Base-by-base conservation (phyloP, 2,888 invertebrate species). In the Chrysomela aeneicollis region DNA sequence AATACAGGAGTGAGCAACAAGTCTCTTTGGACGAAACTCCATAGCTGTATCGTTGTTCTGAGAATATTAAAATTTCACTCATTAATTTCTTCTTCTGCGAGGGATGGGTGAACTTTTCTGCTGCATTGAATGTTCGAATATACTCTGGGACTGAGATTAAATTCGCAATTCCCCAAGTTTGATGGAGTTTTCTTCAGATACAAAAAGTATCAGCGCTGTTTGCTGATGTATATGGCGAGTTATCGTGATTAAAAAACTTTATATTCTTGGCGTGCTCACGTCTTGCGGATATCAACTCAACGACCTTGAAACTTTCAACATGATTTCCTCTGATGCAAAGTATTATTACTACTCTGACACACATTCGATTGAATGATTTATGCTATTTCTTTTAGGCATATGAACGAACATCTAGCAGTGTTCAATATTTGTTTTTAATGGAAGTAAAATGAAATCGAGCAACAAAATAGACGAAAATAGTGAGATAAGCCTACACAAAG, bases 161-260 rank as follows among this genome's bases (percentile, higher is more conserved):
- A 63, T 63, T 59, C 19, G 47, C 53, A 63, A 59, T 47, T 53
- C 59, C 47, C 51, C 49, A 63, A 59, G 46, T 63, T 63, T 63
- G 50, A 59, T 59, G 49, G 54, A 63, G 59, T 63, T 63, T 63
- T 19, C 49, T 53, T 21, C 35, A 26, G 54, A 50, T 50, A 35
- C 55, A 37, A 46, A 57, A 57, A 57, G 57, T 57, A 57, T 57
- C 46, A 57, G 26, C 57, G 19, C 46, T 46, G 57, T 55, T 37
- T 42, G 49, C 35, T 22, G 54, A 18, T 47, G 49, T 37, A 54
- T 55, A 55, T 62, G 50, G 35, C 22, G 55, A 62, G 55, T 49
- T 61, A 61, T 51, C 50, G 49, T 62, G 55, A 62, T 62, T 62
- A 62, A 50, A 62, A 62, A 62, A 62, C 55, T 62, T 62, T 50